phyloP scores from a whole-genome alignment of 1,140 invertebrate species.

The Psix sp. region DNA sequence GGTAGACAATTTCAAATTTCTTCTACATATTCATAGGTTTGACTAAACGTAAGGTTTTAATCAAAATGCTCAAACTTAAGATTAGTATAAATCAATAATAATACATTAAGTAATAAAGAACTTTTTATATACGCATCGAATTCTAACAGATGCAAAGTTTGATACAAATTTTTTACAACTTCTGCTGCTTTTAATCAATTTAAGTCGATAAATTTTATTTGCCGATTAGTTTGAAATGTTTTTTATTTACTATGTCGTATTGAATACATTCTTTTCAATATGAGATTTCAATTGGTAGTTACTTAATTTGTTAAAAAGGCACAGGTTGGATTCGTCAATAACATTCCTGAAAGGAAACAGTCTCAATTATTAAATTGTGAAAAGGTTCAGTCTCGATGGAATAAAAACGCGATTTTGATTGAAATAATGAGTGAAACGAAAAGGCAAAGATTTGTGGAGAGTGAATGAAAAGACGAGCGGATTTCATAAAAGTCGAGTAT shows the following conservation, averaged over 20 bases:
- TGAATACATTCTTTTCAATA: slow-evolving; percentile 26
- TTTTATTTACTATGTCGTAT: slow-evolving; percentile 16
- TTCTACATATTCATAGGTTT: too few species aligned
- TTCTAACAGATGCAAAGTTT: too few species aligned
- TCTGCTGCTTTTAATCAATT: too few species aligned
- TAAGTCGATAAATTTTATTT: neutral
- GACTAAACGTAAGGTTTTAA: too few species aligned
- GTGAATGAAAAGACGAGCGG: slow-evolving; percentile 40
- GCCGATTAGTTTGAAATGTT: slow-evolving; percentile 19
- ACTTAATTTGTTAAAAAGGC: slow-evolving; percentile 41
- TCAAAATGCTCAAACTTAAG: too few species aligned
- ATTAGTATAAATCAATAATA: too few species aligned
- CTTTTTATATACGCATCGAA: too few species aligned
- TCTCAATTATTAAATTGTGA: slow-evolving; percentile 51
- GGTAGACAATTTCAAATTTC: too few species aligned
- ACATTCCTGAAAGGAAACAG: slow-evolving; percentile 47
- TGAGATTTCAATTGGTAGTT: slow-evolving; percentile 41
- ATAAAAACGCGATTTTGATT: slow-evolving; percentile 30
- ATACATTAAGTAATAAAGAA: too few species aligned
- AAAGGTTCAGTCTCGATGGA: slow-evolving; percentile 35
- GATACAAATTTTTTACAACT: too few species aligned
- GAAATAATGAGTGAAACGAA: slow-evolving; percentile 47
- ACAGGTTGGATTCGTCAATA: slow-evolving; percentile 33
- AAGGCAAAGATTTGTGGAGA: slow-evolving; percentile 40
- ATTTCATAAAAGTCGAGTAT: slow-evolving; percentile 55